Percentiles rank a stretch among this genome's conserved stretches.
phyloP scores from a whole-genome alignment of 1,140 invertebrate species.

The Diorhabda sublineata region DNA sequence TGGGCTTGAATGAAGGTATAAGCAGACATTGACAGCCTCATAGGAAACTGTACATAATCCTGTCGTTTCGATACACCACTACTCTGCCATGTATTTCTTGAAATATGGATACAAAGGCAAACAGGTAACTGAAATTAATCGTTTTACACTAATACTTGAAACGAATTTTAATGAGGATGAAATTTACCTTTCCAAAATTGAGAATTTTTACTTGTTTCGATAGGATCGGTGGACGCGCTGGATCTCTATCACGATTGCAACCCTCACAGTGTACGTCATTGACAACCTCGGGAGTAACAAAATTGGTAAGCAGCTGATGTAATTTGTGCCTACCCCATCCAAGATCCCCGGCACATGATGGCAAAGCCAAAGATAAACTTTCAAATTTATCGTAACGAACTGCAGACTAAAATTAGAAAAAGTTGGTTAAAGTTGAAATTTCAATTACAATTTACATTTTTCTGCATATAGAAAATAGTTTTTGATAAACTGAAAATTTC shows the following conservation, averaged over 20 bases:
- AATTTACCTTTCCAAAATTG: constrained; percentile 69
- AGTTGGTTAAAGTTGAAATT: too few relatives aligned
- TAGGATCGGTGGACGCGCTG: constrained; percentile 44
- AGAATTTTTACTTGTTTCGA: constrained; percentile 73
- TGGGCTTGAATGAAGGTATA: constrained; percentile 65
- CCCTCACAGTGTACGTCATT: constrained; percentile 77
- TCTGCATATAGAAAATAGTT: too few relatives aligned
- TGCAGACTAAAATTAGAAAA: constrained; percentile 58
- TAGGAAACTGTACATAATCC: constrained; percentile 83
- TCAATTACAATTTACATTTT: too few relatives aligned
- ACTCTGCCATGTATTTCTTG: constrained; percentile 76
- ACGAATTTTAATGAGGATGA: not conserved
- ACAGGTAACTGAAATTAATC: constrained; percentile 60
- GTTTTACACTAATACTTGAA: not conserved
- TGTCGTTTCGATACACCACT: constrained; percentile 76
- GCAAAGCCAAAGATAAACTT: constrained; percentile 74
- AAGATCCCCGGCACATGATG: constrained; percentile 52
- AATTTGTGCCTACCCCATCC: constrained; percentile 56
- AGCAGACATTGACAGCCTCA: constrained; percentile 74
- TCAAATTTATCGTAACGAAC: constrained; percentile 88
- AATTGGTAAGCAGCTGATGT: constrained; percentile 69
- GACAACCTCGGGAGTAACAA: constrained; percentile 79
- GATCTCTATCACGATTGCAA: constrained; percentile 58
- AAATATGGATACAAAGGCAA: constrained; percentile 83
- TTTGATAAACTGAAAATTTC: too few relatives aligned